A percentile compares a stretch with the other conserved stretches of the same genome.
phyloP scores from a whole-genome alignment of 1,140 invertebrate species.

The Drosophila dunni region DNA sequence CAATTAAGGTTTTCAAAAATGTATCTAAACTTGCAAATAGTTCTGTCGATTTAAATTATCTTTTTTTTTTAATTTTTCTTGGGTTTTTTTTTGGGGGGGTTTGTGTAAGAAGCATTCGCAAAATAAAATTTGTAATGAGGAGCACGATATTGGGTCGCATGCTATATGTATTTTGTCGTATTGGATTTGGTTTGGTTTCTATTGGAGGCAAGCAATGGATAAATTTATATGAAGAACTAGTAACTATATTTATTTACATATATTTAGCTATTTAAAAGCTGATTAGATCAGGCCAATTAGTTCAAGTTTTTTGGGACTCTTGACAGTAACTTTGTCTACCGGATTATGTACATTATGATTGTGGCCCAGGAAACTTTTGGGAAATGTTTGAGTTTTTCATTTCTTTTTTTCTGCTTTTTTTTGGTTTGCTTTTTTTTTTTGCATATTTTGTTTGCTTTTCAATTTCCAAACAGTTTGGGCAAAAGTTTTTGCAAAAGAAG shows the following conservation, averaged over 20 bases:
- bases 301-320: conserved; percentile 24
- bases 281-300: conserved; percentile 41
- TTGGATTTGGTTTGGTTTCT: neutral
- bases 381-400: conserved; percentile 11
- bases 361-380: conserved; percentile 3
- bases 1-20: conserved; percentile 14
- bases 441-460: conserved; percentile 22
- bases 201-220: neutral
- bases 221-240: neutral
- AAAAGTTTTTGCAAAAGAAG: conserved; percentile 45
- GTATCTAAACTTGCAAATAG: conserved; percentile 6
- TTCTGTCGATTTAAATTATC: conserved; percentile 1
- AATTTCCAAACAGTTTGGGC: conserved; percentile 51
- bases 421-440: conserved; percentile 20
- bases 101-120: conserved; percentile 42
- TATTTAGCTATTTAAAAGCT: neutral
- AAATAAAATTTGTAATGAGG: conserved; percentile 4
- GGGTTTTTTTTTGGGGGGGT: conserved; percentile 2
- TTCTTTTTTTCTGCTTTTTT: conserved; percentile 1
- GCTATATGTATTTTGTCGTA: conserved; percentile 4
- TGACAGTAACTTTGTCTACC: conserved; percentile 11
- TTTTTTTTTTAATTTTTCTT: conserved; percentile 5
- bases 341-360: conserved; percentile 12
- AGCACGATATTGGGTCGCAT: conserved; percentile 2
- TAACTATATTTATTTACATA: conserved; percentile 5